Conservation (phyloP, 2,113 vertebrate species). For the Istiophorus platypterus region DNA sequence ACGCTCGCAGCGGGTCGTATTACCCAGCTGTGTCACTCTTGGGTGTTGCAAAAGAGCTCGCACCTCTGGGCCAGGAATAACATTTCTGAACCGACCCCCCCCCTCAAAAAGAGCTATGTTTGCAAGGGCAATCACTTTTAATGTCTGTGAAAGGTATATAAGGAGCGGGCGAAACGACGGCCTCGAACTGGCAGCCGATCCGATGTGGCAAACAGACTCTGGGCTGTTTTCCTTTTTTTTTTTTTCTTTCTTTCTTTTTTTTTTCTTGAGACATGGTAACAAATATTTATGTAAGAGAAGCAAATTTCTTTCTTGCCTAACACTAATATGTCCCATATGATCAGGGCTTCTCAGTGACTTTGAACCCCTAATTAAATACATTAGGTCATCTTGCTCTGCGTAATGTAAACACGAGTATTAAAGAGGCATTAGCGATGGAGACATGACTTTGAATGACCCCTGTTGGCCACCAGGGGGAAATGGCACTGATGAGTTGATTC, state of each 20-base stretch:
- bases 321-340: slow-evolving; percentile 61
- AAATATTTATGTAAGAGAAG: slow-evolving; percentile 67
- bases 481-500: slow-evolving; percentile 22
- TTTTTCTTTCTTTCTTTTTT: slow-evolving; percentile 47
- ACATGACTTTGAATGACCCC: slow-evolving; percentile 46
- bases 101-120: slow-evolving; percentile 59
- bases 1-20: slow-evolving; percentile 57
- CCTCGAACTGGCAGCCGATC: slow-evolving; percentile 31
- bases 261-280: slow-evolving; percentile 35
- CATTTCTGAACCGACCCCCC: slow-evolving; percentile 59
- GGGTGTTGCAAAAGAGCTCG: slow-evolving; percentile 75
- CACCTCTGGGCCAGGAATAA: slow-evolving; percentile 73
- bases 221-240: slow-evolving; percentile 42
- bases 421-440: slow-evolving; percentile 30
- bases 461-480: slow-evolving; percentile 42
- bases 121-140: slow-evolving; percentile 60
- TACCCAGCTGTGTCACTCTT: slow-evolving; percentile 75
- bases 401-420: slow-evolving; percentile 59
- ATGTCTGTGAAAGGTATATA: slow-evolving; percentile 63
- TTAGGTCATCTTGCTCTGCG: slow-evolving; percentile 61
- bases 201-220: slow-evolving; percentile 59
- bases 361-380: slow-evolving; percentile 55
- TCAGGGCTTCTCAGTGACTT: slow-evolving; percentile 32
- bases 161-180: slow-evolving; percentile 36
- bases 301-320: slow-evolving; percentile 51